Evolutionary conservation across 2,888 invertebrate genomes (phyloP), one percentile per base, ranked within the genome.

Genomic region (Lycia hirtaria): DNA sequence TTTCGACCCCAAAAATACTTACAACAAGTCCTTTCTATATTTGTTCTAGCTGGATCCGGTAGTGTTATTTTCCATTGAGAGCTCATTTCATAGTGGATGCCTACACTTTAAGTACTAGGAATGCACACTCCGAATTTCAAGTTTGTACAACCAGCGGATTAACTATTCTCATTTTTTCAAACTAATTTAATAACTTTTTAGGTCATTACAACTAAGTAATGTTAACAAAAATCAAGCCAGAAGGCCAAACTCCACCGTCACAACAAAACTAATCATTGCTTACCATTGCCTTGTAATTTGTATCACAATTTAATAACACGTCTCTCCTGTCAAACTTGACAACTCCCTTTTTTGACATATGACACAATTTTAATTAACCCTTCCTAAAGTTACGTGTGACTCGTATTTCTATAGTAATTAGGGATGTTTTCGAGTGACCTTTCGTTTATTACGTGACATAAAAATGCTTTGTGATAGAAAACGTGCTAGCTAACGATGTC

Each of bases 271-370:
- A 88, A 88, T 88, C 85, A 88, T 89, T 76, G 78, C 83, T 69
- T 75, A 71, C 73, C 76, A 81, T 74, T 78, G 68, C 60, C 72
- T 78, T 80, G 74, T 80, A 80, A 84, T 88, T 86, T 83, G 77
- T 77, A 83, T 82, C 80, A 80, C 81, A 82, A 89, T 86, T 84
- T 90, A 90, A 91, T 90, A 87, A 88, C 80, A 83, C 79, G 73
- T 80, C 76, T 69, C 71, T 73, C 72, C 78, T 82, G 83, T 84
- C 87, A 83, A 83, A 83, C 72, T 83, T 69, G 71, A 71, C 71
- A 67, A 66, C 73, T 76, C 78, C 76, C 78, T 73, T 75, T 78
- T 76, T 72, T 62, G 38, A 51, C 56, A 62, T 56, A 41, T 59
- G 50, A 72, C 78, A 52, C 72, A 65, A n/a, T 28, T 71, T 69